A percentile compares a stretch with the other conserved stretches of the same genome.
phyloP scores from a whole-genome alignment of 1,140 invertebrate genomes.

The Oryzaephilus surinamensis region DNA sequence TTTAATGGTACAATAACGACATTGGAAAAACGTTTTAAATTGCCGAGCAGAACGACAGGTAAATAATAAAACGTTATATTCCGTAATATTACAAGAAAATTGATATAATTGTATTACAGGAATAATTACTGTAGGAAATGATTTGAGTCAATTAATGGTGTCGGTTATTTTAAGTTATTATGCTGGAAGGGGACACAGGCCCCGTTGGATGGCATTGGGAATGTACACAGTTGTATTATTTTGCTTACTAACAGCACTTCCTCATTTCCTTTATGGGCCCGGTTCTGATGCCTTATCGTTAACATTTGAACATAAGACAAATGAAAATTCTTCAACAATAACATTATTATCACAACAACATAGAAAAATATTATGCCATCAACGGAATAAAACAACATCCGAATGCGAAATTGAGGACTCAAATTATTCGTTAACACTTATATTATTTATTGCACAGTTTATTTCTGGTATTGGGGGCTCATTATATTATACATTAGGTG shows the following conservation, averaged over 20 bases:
- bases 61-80: slow-evolving; percentile 19
- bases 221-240: slow-evolving; percentile 57
- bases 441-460: slow-evolving; percentile 53
- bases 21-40: slow-evolving; percentile 70
- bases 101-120: slow-evolving; percentile 35
- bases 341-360: slow-evolving; percentile 31
- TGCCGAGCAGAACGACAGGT: slow-evolving; percentile 65
- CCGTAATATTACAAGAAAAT: slow-evolving; percentile 1
- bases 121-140: slow-evolving; percentile 62
- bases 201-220: slow-evolving; percentile 60
- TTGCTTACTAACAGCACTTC: slow-evolving; percentile 57
- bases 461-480: slow-evolving; percentile 56
- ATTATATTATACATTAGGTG: slow-evolving; percentile 53
- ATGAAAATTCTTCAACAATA: slow-evolving; percentile 33
- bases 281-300: slow-evolving; percentile 55
- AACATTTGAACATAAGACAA: slow-evolving; percentile 49
- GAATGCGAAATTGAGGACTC: slow-evolving; percentile 46
- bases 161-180: slow-evolving; percentile 55
- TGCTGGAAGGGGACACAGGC: slow-evolving; percentile 54
- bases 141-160: slow-evolving; percentile 47
- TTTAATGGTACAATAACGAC: slow-evolving; percentile 70
- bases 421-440: slow-evolving; percentile 46
- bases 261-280: slow-evolving; percentile 63
- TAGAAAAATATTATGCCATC: slow-evolving; percentile 35
- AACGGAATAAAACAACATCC: slow-evolving; percentile 19